A percentile compares a stretch with the other conserved stretches of the same genome.
Conservation (phyloP, 2,113 vertebrate species). For the Stomatorhinus ivindoensis region DNA sequence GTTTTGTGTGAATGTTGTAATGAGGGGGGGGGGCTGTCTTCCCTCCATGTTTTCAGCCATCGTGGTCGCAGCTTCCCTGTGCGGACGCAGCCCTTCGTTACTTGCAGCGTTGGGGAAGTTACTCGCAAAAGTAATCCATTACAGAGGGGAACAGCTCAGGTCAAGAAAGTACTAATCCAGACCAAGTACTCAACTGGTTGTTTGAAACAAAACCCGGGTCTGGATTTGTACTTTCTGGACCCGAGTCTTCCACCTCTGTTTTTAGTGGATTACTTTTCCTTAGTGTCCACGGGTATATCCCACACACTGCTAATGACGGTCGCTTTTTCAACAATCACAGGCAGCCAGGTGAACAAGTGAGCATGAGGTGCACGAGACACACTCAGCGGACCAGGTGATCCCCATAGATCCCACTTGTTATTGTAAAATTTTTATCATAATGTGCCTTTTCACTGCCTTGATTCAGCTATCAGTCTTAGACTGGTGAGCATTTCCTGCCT, state of each 20-base stretch:
- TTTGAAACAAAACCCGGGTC: background rate
- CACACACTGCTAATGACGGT: background rate
- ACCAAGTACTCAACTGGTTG: background rate
- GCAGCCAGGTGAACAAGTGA: background rate
- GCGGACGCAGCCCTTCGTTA: constrained; percentile 22
- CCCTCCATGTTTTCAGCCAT: constrained; percentile 10
- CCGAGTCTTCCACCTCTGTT: background rate
- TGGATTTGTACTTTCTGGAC: background rate
- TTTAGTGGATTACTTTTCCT: background rate
- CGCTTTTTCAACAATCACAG: background rate
- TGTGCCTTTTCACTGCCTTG: background rate
- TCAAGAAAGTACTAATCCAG: background rate
- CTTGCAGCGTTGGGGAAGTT: background rate
- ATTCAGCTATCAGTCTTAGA: background rate
- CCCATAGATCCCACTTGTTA: background rate
- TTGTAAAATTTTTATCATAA: background rate
- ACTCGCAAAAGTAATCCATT: background rate
- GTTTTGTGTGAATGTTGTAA: constrained; percentile 32
- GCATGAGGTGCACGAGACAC: background rate
- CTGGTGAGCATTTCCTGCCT: background rate
- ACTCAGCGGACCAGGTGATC: background rate
- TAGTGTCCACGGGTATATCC: background rate
- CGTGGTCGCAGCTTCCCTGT: constrained; percentile 21
- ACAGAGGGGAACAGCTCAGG: background rate
- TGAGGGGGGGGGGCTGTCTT: constrained; percentile 12